Evolutionary conservation across 2,888 invertebrate genomes (phyloP), one percentile per base, ranked within the genome.

Genomic region (Xiphydria camelus): DNA sequence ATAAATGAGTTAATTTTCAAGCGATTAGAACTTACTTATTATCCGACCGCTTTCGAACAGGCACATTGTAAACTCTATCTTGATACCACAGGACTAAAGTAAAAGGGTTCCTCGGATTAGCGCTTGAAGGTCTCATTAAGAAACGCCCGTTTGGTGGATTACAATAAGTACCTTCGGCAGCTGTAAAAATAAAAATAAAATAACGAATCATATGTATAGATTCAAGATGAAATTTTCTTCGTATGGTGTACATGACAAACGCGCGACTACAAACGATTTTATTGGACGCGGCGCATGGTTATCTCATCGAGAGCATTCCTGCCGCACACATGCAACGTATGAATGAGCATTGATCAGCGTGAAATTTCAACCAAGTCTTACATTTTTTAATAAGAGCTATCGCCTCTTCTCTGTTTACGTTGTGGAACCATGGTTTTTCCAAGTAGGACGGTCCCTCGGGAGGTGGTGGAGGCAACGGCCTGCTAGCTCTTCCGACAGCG

Each of bases 81-180:
- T 61, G 70, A 55, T 62, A 75, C 73, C 74, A 73, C 32, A 77
- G 62, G 4, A 73, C 75, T 10, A 77, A 50, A 12, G 70, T 76
- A 45, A 79, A 59, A 22, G 78, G 78, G 53, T 78, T 73, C 34
- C 68, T 68, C 10, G 65, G 64, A 40, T 73, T 68, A 4, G 69
- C 61, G 2, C 61, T 60, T 6, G 76, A 76, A 31, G 76, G 76
- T 41, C 76, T 70, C 32, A 77, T 35, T 1, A 77, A 64, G 45
- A 76, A 77, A 38, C 64, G 68, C 37, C 76, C 76, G 44, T 77
- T 70, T 40, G 60, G 61, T n/a, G 55, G 53, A 40, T 55, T 64
- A 7, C 62, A 63, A 36, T 66, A 66, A 62, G 66, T 64, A 55
- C 64, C 55, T 58, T 56, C 63, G n/a, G n/a, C n/a, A n/a, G n/a